A percentile compares a stretch with the other conserved stretches of the same genome.
Evolutionary conservation across 2,888 invertebrate species (phyloP).

Genomic region (Ashinkailepas kermadecensis): DNA sequence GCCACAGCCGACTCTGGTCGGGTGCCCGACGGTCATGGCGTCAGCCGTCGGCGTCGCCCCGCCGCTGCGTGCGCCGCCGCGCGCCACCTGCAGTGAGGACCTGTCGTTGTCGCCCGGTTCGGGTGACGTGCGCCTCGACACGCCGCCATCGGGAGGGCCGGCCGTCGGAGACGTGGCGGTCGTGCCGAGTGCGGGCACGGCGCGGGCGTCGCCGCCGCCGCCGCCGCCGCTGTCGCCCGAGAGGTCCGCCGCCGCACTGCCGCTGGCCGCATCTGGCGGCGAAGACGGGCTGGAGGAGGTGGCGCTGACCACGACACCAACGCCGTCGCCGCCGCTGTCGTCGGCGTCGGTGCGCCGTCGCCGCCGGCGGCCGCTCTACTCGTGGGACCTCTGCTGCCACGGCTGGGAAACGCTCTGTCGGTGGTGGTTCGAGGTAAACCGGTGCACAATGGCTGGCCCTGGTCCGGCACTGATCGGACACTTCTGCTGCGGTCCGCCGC

Average conservation of each 20-base stretch:
- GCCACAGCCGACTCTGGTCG: not conserved
- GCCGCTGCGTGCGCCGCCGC: not conserved
- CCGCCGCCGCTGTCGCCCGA: not conserved
- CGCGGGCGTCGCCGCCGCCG: not conserved
- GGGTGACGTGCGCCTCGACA: no score
- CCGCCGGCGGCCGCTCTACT: not conserved
- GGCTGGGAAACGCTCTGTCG: conserved; percentile 11
- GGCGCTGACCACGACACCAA: not conserved
- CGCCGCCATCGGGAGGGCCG: no score
- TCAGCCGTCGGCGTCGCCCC: not conserved
- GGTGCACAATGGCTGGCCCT: not conserved
- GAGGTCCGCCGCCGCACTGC: not conserved
- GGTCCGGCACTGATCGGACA: no score
- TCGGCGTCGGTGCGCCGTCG: not conserved
- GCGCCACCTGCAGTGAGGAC: not conserved
- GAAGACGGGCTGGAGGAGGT: not conserved
- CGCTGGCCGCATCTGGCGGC: not conserved
- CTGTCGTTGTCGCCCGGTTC: not conserved
- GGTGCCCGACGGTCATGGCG: not conserved
- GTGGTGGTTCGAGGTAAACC: conserved; percentile 17
- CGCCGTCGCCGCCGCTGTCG: not conserved
- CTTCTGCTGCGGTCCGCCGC: no score
- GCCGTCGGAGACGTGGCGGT: no score
- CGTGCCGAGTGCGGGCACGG: no score
- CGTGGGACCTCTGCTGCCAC: not conserved